Conservation (phyloP, 2,888 invertebrate genomes). For the Autographa pulchrina region DNA sequence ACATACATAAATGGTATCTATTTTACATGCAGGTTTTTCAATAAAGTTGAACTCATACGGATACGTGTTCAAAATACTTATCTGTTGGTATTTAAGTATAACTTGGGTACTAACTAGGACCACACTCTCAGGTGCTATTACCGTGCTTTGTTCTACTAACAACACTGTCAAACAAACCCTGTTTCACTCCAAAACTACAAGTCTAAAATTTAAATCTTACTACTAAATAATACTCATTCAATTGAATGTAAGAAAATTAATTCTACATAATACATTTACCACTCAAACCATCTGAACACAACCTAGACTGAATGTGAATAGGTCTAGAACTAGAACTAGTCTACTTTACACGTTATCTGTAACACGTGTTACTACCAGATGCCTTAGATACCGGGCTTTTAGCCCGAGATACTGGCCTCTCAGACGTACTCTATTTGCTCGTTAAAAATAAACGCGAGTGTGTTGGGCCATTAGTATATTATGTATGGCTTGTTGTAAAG, state of each 20-base stretch:
- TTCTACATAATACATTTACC: slow-evolving; percentile 4
- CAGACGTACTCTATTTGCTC: slow-evolving; percentile 48
- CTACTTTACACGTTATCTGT: slow-evolving; percentile 46
- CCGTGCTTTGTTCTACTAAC: too few species aligned
- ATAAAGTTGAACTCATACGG: too few species aligned
- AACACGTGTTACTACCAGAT: slow-evolving; percentile 65
- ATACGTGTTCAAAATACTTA: too few species aligned
- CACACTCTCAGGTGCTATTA: too few species aligned
- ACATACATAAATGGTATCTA: too few species aligned
- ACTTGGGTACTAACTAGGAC: too few species aligned
- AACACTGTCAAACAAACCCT: too few species aligned
- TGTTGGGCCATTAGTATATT: neutral
- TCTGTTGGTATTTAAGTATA: too few species aligned
- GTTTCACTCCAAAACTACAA: too few species aligned
- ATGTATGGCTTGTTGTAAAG: neutral
- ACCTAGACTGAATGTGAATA: slow-evolving; percentile 25
- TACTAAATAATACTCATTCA: too few species aligned
- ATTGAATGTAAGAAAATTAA: neutral
- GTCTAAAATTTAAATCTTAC: too few species aligned
- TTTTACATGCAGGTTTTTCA: too few species aligned
- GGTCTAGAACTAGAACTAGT: slow-evolving; percentile 48
- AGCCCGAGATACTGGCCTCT: slow-evolving; percentile 55
- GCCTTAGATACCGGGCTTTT: slow-evolving; percentile 63
- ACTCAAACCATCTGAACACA: slow-evolving; percentile 39
- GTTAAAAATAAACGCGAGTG: slow-evolving; percentile 56